phyloP scores from a whole-genome alignment of 2,888 invertebrate species.

The Lasius fuliginosus region DNA sequence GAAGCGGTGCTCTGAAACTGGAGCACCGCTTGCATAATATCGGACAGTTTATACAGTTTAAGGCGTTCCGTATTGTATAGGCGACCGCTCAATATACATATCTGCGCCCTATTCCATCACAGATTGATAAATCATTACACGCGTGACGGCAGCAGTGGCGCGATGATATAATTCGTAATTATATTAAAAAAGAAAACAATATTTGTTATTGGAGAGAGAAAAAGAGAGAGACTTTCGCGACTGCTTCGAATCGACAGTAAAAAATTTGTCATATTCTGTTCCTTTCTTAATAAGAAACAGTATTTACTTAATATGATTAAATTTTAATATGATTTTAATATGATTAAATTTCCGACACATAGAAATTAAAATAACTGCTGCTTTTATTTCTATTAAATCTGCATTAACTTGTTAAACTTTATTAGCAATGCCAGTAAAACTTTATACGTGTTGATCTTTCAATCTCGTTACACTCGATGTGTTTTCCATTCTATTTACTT shows the following conservation, averaged over 20 bases:
- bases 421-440: not conserved
- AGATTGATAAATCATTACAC: slow-evolving; percentile 36
- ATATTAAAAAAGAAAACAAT: slow-evolving; percentile 15
- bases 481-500: not conserved
- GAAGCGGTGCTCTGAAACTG: slow-evolving; percentile 82
- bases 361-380: not conserved
- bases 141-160: not conserved
- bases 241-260: not conserved
- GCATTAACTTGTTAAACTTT: not conserved
- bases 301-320: not conserved
- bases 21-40: slow-evolving; percentile 85
- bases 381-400: not conserved
- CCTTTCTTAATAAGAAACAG: not conserved
- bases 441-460: not conserved
- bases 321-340: not conserved
- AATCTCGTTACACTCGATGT: not conserved
- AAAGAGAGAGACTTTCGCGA: slow-evolving; percentile 8
- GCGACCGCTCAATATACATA: slow-evolving; percentile 13
- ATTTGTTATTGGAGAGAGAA: not conserved
- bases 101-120: not conserved
- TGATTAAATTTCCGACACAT: not conserved
- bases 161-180: slow-evolving; percentile 46
- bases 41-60: slow-evolving; percentile 80
- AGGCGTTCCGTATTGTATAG: slow-evolving; percentile 68
- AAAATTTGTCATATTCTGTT: not conserved